Base-by-base conservation (phyloP, 2,888 invertebrate species). In the Dryomyza anilis region DNA sequence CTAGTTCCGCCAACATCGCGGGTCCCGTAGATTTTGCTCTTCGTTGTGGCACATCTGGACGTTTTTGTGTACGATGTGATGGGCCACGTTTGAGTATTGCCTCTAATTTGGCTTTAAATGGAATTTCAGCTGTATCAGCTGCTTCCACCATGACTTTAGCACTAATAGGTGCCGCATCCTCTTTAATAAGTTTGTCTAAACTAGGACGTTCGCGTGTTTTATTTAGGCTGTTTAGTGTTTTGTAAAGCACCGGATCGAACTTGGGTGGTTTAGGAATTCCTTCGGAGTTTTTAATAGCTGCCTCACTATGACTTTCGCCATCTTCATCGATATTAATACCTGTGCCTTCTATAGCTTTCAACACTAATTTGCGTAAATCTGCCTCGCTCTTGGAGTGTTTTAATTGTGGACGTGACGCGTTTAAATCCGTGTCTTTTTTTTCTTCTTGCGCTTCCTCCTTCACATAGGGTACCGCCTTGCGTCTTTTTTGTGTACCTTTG, bases 221-320 rank as follows among this genome's bases (percentile, higher is more conserved):
- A 67, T 74, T 73, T 60, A 73, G 71, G 65, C 74, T 78, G 69
- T 77, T 78, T 52, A 80, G 73, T 62, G 79, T 81, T 72, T 78
- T 78, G 67, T 81, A 81, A 27, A 81, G 70, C 43, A 76, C 69
- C 30, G 80, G 79, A 76, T 81, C 80, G 69, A 81, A 82, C 75
- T 78, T 81, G 36, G 82, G 81, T 36, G 82, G 70, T 64, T 76
- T 77, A 52, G 82, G 81, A 67, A 81, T 79, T 53, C 64, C 65
- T 25, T 63, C 55, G 8, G 55, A 33, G 45, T 56, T 50, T 36
- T 55, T 56, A 16, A 14, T 16, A 6, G 23, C 27, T 14, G 25
- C 16, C 56, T 57, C 55, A 12, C 43, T 53, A 21, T 43, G 36
- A 6, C n/a, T 30, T 2, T 57, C 57, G 3, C 25, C 56, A 12